Evolutionary conservation across 2,797 vertebrate species (phyloP).

Genomic region (Pangasius krempfi): DNA sequence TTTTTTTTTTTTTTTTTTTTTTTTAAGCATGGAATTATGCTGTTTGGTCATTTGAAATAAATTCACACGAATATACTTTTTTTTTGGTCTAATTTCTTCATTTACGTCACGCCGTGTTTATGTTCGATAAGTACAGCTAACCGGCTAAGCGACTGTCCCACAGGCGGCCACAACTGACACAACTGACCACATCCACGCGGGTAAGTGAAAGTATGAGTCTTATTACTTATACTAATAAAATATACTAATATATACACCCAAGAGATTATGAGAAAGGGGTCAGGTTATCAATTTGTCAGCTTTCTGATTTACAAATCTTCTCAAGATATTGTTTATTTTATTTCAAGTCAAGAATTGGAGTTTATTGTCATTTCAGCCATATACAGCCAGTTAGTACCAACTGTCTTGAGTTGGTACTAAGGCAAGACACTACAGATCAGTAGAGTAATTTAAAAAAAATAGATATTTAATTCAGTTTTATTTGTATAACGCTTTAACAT

Average conservation of each 20-base stretch:
- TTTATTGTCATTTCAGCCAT: too few relatives aligned
- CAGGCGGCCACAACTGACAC: not conserved
- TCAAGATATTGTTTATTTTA: not conserved
- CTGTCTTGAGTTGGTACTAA: too few relatives aligned
- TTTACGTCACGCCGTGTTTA: not conserved
- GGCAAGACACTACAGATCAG: not conserved
- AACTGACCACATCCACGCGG: conserved; percentile 1
- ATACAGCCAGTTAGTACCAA: too few relatives aligned
- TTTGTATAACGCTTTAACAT: too few relatives aligned
- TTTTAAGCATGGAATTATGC: not conserved
- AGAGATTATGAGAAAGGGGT: not conserved
- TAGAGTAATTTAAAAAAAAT: not conserved
- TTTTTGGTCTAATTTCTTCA: not conserved
- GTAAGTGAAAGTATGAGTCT: not conserved
- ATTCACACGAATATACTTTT: not conserved
- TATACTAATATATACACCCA: not conserved
- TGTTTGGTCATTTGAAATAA: conserved; percentile 1
- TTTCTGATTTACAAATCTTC: not conserved
- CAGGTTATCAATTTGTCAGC: not conserved
- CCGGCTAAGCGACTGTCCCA: not conserved
- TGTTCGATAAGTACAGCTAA: not conserved
- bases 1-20: not conserved
- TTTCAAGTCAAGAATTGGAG: not conserved
- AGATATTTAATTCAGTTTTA: too few relatives aligned
- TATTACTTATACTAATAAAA: not conserved